Conservation (phyloP, 1,140 invertebrate genomes). For the Nilaparvata lugens region DNA sequence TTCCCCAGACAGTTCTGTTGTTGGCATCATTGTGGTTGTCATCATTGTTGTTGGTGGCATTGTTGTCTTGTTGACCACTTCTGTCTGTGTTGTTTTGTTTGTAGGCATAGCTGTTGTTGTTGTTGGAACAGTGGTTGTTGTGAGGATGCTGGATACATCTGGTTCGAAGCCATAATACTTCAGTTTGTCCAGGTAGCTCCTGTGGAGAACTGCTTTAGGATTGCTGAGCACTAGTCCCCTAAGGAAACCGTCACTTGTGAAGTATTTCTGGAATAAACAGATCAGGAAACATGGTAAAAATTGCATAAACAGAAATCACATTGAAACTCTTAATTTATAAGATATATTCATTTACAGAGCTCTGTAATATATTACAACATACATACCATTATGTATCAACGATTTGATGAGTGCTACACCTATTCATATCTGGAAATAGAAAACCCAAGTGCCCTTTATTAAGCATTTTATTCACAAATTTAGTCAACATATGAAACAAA, state of each 20-base stretch:
- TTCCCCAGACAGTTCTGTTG: not conserved
- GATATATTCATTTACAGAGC: too few species aligned
- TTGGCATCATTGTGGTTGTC: not conserved
- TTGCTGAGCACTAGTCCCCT: constrained; percentile 66
- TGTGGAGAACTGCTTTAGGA: constrained; percentile 58
- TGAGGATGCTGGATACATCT: constrained; percentile 5
- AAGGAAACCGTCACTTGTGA: constrained; percentile 66
- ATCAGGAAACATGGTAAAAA: too few species aligned
- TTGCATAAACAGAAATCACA: too few species aligned
- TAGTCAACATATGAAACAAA: too few species aligned
- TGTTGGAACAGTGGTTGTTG: not conserved
- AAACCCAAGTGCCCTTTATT: too few species aligned
- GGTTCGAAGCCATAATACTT: constrained; percentile 66
- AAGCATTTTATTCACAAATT: too few species aligned
- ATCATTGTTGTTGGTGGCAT: not conserved
- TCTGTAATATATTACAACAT: too few species aligned
- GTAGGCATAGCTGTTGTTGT: not conserved
- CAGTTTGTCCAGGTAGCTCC: constrained; percentile 56
- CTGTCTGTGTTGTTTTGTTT: too few species aligned
- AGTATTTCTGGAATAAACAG: constrained; percentile 59
- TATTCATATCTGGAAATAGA: too few species aligned
- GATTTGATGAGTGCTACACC: too few species aligned
- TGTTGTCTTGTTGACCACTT: not conserved
- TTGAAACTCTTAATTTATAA: too few species aligned
- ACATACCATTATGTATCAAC: too few species aligned